Base-by-base conservation (phyloP, 2,113 vertebrate genomes). In the Entelurus aequoreus region DNA sequence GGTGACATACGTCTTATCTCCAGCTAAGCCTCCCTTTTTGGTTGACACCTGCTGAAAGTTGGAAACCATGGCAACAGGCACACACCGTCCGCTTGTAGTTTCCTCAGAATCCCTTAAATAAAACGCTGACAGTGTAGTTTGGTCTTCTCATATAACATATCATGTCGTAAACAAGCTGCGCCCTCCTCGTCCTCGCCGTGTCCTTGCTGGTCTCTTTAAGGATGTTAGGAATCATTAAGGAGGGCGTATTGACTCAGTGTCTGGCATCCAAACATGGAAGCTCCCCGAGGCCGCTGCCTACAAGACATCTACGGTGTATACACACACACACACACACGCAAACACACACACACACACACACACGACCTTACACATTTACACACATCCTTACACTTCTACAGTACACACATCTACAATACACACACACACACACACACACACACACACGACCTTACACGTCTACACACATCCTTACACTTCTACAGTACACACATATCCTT, bases 11-110 rank as follows among this genome's bases (percentile, higher is more conserved):
- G 46, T 60, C 69, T 71, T 75, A 54, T 68, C 78, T 65, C 57
- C 63, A 6, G 74, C 69, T 85, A 70, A 84, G 68, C 68, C 60
- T 69, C 42, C 56, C 44, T 55, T 56, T 68, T 14, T 42, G 65
- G 66, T 74, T 51, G 48, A 72, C 81, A 86, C 79, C 86, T 85
- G 84, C 85, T 83, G 78, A 84, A 88, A 88, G 84, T 81, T 68
- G 71, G 88, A 82, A 91, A 89, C 89, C 88, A 90, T 91, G 85
- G 89, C 73, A 89, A 90, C 89, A 84, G 76, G 76, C 84, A 50
- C 77, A 74, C 79, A 87, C 53, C 13, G 60, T 46, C 67, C 7
- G 68, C 62, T 66, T 78, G 46, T 52, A 63, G 19, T 19, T 11
- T 40, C 4, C 6, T 9, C 8, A 19, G 5, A 5, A 6, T 12